These are phyloP conservation scores for Oreocharis arfaki DNA, from an alignment of 2,113 vertebrate species.

Conservation along the genomic window DNA sequence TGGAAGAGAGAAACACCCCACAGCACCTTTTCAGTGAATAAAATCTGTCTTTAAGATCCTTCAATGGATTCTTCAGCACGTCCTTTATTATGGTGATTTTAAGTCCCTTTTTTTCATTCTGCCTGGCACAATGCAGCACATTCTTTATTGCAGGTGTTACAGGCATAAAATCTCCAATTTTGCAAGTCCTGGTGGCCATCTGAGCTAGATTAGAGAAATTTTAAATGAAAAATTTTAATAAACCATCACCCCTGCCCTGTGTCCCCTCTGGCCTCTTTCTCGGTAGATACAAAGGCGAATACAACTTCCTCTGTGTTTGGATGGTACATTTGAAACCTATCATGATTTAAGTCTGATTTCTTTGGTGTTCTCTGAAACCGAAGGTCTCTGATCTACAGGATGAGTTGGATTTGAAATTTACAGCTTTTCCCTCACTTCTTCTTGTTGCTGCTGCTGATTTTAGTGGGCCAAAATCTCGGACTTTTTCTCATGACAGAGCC, in stretches of 20 bases:
- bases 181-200: neutral
- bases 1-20: neutral
- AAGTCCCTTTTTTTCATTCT: neutral
- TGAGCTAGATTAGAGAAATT: neutral
- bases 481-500: neutral
- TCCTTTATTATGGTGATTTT: neutral
- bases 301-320: neutral
- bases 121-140: neutral
- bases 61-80: neutral
- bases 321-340: too few species aligned
- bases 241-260: neutral
- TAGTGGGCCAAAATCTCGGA: neutral
- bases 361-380: neutral
- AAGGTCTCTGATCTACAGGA: neutral
- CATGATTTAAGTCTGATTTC: neutral
- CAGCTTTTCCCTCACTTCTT: neutral
- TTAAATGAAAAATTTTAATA: neutral
- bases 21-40: neutral
- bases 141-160: neutral
- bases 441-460: neutral
- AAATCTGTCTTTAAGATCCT: neutral
- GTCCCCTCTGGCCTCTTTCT: neutral
- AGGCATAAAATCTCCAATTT: neutral
- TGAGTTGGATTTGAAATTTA: neutral
- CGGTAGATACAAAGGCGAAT: neutral